phyloP scores from a whole-genome alignment of 2,888 invertebrate genomes.

The Cantharis lateralis region DNA sequence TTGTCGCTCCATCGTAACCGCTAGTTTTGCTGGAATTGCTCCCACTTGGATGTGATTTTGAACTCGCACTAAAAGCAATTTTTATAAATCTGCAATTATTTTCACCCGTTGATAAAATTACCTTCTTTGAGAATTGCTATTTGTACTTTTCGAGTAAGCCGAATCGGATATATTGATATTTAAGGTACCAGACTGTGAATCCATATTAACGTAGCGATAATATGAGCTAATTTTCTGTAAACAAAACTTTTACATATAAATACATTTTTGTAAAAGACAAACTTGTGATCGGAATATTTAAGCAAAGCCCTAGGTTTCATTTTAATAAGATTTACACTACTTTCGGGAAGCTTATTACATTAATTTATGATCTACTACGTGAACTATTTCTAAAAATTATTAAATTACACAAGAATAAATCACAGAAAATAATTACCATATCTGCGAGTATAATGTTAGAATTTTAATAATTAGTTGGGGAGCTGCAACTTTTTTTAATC shows the following conservation, averaged over 20 bases:
- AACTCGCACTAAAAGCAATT: constrained; percentile 65
- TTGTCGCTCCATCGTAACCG: constrained; percentile 75
- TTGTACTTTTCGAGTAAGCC: constrained; percentile 80
- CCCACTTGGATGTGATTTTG: constrained; percentile 76
- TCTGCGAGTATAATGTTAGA: neutral
- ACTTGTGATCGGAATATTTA: neutral
- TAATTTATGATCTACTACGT: neutral
- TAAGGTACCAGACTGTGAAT: constrained; percentile 10
- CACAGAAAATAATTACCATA: neutral
- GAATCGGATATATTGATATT: constrained; percentile 76
- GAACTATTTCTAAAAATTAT: neutral
- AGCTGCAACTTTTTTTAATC: neutral
- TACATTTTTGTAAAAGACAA: neutral
- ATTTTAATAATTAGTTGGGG: neutral
- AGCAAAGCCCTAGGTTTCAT: neutral
- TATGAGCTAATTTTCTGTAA: neutral
- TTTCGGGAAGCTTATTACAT: neutral
- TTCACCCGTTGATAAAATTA: constrained; percentile 49
- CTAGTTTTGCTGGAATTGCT: constrained; percentile 81
- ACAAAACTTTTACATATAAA: neutral
- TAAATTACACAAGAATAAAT: neutral
- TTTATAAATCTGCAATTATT: neutral
- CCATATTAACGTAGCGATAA: constrained; percentile 2
- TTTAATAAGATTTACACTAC: neutral
- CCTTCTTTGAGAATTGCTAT: constrained; percentile 83